These are phyloP conservation scores for Drosophila sturtevanti DNA, from an alignment of 1,140 invertebrate genomes.

Conservation along the genomic window DNA sequence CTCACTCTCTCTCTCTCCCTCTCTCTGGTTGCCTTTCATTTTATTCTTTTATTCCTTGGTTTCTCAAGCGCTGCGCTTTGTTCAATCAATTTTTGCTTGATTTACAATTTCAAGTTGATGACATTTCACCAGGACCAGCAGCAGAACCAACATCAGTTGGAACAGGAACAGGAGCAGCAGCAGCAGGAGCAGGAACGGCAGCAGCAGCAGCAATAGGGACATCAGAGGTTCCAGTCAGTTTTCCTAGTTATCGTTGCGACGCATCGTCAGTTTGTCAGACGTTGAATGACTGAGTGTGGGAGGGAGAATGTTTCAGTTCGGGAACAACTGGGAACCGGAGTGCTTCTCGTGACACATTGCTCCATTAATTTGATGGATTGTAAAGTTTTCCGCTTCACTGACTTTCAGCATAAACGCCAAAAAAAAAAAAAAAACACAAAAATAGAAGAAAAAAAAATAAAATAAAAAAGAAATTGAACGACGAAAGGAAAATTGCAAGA, in stretches of 20 bases:
- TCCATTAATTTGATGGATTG: conserved; percentile 81
- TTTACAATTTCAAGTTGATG: conserved; percentile 75
- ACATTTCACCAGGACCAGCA: conserved; percentile 59
- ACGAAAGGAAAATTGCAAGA: conserved; percentile 55
- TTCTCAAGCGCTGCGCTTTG: conserved; percentile 50
- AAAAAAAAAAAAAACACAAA: conserved; percentile 22
- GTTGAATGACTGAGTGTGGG: not conserved
- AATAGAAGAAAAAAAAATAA: conserved; percentile 1
- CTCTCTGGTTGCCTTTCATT: conserved; percentile 35
- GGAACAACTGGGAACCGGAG: conserved; percentile 22
- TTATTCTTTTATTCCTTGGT: conserved; percentile 38
- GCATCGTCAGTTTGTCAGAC: conserved; percentile 34
- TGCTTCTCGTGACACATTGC: conserved; percentile 75
- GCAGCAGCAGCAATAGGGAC: conserved; percentile 37
- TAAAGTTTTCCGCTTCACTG: conserved; percentile 77
- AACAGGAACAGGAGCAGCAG: not conserved
- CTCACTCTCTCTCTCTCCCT: not conserved
- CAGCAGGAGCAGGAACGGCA: conserved; percentile 14
- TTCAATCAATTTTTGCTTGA: conserved; percentile 76
- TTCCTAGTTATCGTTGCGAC: conserved; percentile 3
- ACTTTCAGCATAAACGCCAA: conserved; percentile 39
- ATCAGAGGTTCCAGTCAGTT: conserved; percentile 18
- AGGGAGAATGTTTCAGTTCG: conserved; percentile 15
- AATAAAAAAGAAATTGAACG: not conserved
- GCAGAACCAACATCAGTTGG: conserved; percentile 1